A percentile compares a stretch with the other conserved stretches of the same genome.
These are phyloP conservation scores for Oxystoma pomonae DNA, from an alignment of 2,888 invertebrate genomes.

Conservation along the genomic window DNA sequence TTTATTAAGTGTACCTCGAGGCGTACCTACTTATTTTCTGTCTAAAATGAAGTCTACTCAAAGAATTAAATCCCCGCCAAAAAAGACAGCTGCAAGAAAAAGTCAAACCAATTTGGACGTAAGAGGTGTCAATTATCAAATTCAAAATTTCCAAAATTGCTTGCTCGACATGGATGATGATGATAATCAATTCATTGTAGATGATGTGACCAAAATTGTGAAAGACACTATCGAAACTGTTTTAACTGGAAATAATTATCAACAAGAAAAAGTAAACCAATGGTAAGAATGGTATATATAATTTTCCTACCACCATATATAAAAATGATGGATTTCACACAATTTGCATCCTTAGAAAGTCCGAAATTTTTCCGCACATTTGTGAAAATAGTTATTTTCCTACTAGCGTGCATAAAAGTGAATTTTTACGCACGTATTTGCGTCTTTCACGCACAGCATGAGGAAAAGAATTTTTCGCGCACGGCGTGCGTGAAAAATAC, in stretches of 20 bases:
- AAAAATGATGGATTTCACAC: no score
- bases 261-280: slow-evolving; percentile 60
- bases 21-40: no score
- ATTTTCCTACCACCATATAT: slow-evolving; percentile 65
- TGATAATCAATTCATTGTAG: slow-evolving; percentile 59
- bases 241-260: slow-evolving; percentile 68
- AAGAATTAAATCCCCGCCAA: not conserved
- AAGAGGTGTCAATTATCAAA: not conserved
- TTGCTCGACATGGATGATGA: slow-evolving; percentile 42
- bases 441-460: no score
- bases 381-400: slow-evolving; percentile 68
- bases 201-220: slow-evolving; percentile 71
- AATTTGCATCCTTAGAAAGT: no score
- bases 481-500: no score
- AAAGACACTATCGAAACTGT: slow-evolving; percentile 71
- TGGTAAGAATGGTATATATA: slow-evolving; percentile 69
- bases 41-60: not conserved
- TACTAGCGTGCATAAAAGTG: no score
- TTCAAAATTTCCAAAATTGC: not conserved
- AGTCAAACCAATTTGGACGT: not conserved
- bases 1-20: no score
- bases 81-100: not conserved
- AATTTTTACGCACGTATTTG: no score
- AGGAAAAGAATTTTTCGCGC: no score
- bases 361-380: slow-evolving; percentile 67